Evolutionary conservation across 2,797 vertebrate species (phyloP), one percentile per base, ranked within the genome.

Genomic region (Artibeus lituratus): DNA sequence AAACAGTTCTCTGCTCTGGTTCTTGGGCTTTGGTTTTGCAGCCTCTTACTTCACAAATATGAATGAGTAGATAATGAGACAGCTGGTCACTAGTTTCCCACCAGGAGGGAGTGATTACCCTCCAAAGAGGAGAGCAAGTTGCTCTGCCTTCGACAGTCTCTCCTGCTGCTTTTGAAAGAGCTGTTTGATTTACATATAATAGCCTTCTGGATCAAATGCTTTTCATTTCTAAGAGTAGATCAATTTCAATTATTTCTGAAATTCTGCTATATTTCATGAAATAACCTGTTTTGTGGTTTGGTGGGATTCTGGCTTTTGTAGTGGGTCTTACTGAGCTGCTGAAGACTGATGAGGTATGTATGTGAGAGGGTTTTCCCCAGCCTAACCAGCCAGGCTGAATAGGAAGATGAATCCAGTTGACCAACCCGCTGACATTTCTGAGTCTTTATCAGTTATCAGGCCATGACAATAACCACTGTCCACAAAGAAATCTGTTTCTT

Each of bases 231-330:
- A 81, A 72, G 74, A 91, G 73, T 4, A 69, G 49, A 91, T 93
- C 89, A 89, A 89, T 91, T 95, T 62, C 69, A 90, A 74, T 80
- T 76, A 72, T 83, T 96, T 91, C 70, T 91, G 55, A 94, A 97
- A 74, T 89, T 92, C 74, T 95, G 14, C n/a, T n/a, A n/a, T n/a
- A n/a, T 89, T 84, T 96, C n/a, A 62, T 42, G 51, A 67, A 88
- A 86, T 85, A 86, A 86, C 39, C 39, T 78, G 10, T 32, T 65
- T 44, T 83, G n/a, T 8, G 0, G 15, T 44, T 74, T 83, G 29
- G 11, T 32, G 37, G 44, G 44, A 72, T 78, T 92, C 73, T 88
- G 76, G 35, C 32, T 77, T 91, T 69, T 59, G 29, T 22, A 65
- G 82, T 2, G 51, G 44, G 72, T 53, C 14, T 81, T 80, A 59